These are phyloP conservation scores for Achroia grisella DNA, from an alignment of 1,140 invertebrate species.

Conservation along the genomic window DNA sequence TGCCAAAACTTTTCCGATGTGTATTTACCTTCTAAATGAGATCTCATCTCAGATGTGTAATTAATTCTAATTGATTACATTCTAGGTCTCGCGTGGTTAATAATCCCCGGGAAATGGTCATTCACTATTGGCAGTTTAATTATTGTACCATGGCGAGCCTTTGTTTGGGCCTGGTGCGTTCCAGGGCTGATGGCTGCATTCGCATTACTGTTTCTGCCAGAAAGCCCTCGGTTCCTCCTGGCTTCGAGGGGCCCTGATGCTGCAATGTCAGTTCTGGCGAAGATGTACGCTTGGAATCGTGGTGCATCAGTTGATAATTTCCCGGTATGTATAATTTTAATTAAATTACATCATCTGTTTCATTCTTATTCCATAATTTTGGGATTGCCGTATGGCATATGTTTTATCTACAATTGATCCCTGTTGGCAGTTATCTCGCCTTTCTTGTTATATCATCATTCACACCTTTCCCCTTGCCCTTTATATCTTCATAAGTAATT, in stretches of 20 bases:
- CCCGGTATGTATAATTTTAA: slow-evolving; percentile 31
- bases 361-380: no score
- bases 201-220: slow-evolving; percentile 76
- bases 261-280: slow-evolving; percentile 75
- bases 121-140: slow-evolving; percentile 40
- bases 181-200: slow-evolving; percentile 72
- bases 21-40: no score
- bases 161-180: slow-evolving; percentile 74
- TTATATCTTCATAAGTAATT: no score
- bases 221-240: slow-evolving; percentile 85
- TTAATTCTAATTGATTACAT: no score
- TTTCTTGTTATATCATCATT: no score
- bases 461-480: no score
- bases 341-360: no score
- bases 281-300: slow-evolving; percentile 74
- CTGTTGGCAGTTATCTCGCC: no score
- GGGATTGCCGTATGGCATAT: no score
- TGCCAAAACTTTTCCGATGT: no score
- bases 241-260: slow-evolving; percentile 75
- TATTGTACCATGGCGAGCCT: slow-evolving; percentile 78
- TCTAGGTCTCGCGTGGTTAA: slow-evolving; percentile 77
- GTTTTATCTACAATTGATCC: no score
- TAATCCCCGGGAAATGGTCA: slow-evolving; percentile 75
- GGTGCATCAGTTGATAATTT: slow-evolving; percentile 19
- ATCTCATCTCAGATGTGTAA: no score